phyloP scores from a whole-genome alignment of 2,113 vertebrate genomes.

The mouse (Mus musculus) region GRCm39 chr1:16346501-16347000 shows the following conservation, averaged over 20 bases:
- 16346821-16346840: not conserved
- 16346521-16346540: not conserved
- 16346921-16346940: not conserved
- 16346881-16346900: not conserved
- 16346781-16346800: not conserved
- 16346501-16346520: not conserved
- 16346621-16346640: not conserved
- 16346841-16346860: slow-evolving; percentile 40
- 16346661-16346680: not conserved
- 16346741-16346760: not conserved
- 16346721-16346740: not conserved
- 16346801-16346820: not conserved
- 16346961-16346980: not conserved
- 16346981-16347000: not conserved
- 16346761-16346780: not conserved
- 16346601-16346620: slow-evolving; percentile 2
- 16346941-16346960: not conserved
- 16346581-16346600: not conserved
- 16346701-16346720: slow-evolving; percentile 43
- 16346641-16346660: not conserved
- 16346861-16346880: not conserved
- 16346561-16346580: not conserved
- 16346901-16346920: not conserved
- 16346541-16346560: not conserved
- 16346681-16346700: not conserved